Evolutionary conservation across 2,888 invertebrate genomes (phyloP), one percentile per base, ranked within the genome.

Genomic region (Drosophila picticornis): DNA sequence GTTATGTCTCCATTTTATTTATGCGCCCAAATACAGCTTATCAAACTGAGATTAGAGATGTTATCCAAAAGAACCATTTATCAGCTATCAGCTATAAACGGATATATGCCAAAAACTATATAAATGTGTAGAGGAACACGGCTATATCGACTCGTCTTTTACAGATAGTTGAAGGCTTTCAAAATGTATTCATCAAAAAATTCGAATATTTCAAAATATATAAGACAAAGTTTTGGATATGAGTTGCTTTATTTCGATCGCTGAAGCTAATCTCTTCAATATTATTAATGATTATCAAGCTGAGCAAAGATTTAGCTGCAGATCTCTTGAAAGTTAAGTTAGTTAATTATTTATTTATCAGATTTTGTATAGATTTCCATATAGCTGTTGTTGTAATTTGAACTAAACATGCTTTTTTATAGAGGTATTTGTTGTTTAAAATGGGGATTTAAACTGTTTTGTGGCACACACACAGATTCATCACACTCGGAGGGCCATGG

Each of bases 401-500:
- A 3, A 38, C 19, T 3, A 19, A 19, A 38, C 9, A 9, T 31
- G 31, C 31, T 34, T n/a, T n/a, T n/a, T n/a, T 13, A 34, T 32
- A 32, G 3, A 32, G 4, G 32, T 32, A 32, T 34, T 34, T 38
- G 38, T 19, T 38, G 13, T 22, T 46, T 22, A 46, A 22, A 46
- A 22, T 46, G 22, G 6, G 11, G 7, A 27, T 22, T 13, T 29
- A 13, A 19, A 40, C 50, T 29, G 25, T 38, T 22, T 25, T 61
- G 25, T 34, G 19, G 13, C 22, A 16, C 36, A 34, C 36, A 34
- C 43, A 36, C 73, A 92, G 91, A 92, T 80, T 92, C 91, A n/a
- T 92, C 91, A n/a, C 91, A 92, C 72, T 92, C 91, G 34, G 91
- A 92, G 65, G 88, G 90, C 19, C 84, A 89, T 27, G 80, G 83